A percentile compares a stretch with the other conserved stretches of the same genome.
Evolutionary conservation across 2,113 vertebrate genomes (phyloP).

Genomic region (Albula goreensis): DNA sequence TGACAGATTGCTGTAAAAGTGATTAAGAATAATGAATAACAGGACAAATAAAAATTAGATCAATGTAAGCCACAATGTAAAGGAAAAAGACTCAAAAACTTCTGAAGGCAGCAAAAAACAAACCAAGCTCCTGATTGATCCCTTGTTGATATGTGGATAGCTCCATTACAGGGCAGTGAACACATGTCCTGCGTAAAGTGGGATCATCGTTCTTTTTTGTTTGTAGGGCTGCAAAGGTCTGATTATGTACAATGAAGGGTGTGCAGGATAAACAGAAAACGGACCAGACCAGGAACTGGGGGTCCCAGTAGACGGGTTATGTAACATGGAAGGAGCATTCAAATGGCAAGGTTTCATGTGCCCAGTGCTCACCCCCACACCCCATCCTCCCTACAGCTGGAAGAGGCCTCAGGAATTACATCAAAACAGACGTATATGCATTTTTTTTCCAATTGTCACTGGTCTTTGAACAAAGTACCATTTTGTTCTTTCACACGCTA

Average conservation of each 20-base stretch:
- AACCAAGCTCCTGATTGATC: not conserved
- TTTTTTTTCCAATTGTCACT: not conserved
- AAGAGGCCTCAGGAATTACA: not conserved
- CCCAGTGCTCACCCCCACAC: not conserved
- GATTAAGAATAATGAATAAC: not conserved
- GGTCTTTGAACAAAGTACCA: not conserved
- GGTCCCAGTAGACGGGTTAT: constrained; percentile 32
- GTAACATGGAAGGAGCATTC: constrained; percentile 6
- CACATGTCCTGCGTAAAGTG: not conserved
- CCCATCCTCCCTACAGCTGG: not conserved
- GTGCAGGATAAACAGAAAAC: constrained; percentile 20
- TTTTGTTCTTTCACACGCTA: constrained; percentile 11
- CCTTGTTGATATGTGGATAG: not conserved
- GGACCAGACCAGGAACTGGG: constrained; percentile 7
- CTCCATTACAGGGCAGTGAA: not conserved
- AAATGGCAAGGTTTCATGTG: not conserved
- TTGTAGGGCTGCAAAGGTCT: constrained; percentile 16
- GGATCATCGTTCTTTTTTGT: not conserved
- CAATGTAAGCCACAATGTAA: not conserved
- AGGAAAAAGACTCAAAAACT: not conserved
- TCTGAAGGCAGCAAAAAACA: not conserved
- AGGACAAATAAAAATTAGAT: not conserved
- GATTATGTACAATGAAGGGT: constrained; percentile 49
- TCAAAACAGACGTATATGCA: constrained; percentile 3
- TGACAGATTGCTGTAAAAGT: not conserved